Percentiles rank a stretch among this genome's conserved stretches.
Conservation (phyloP, 2,888 invertebrate species). For the Lasioglossum villosulum region DNA sequence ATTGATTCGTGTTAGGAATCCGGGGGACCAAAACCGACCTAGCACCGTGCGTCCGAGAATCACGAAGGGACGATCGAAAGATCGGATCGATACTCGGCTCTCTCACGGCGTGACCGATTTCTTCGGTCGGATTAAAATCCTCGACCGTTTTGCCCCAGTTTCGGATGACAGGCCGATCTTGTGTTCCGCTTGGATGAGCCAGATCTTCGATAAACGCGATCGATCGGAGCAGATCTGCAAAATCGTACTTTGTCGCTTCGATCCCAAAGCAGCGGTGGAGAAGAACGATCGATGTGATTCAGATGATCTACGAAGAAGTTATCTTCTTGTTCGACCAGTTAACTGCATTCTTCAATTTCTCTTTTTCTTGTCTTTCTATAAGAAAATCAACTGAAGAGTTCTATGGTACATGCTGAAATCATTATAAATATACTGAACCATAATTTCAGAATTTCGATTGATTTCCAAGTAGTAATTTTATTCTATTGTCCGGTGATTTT, state of each 20-base stretch:
- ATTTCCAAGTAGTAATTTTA: neutral
- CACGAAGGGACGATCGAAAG: constrained; percentile 25
- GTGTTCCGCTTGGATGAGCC: constrained; percentile 74
- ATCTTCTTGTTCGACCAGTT: neutral
- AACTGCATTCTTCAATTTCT: neutral
- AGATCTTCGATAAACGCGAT: constrained; percentile 72
- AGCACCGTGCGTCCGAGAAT: neutral
- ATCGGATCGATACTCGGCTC: constrained; percentile 36
- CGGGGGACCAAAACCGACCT: neutral
- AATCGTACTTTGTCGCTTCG: constrained; percentile 11
- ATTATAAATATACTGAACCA: neutral
- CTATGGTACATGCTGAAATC: neutral
- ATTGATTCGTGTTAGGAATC: constrained; percentile 45
- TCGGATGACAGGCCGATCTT: constrained; percentile 72
- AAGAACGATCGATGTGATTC: neutral
- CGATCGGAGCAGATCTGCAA: constrained; percentile 45
- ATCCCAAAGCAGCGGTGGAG: neutral
- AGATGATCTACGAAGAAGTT: neutral
- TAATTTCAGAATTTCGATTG: neutral
- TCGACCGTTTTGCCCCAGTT: constrained; percentile 80
- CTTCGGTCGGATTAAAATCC: constrained; percentile 74
- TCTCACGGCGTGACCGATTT: constrained; percentile 76
- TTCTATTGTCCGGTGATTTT: neutral
- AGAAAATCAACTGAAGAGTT: neutral
- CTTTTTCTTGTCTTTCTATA: neutral